Conservation (phyloP, 2,888 invertebrate genomes). For the Apantesis nais region DNA sequence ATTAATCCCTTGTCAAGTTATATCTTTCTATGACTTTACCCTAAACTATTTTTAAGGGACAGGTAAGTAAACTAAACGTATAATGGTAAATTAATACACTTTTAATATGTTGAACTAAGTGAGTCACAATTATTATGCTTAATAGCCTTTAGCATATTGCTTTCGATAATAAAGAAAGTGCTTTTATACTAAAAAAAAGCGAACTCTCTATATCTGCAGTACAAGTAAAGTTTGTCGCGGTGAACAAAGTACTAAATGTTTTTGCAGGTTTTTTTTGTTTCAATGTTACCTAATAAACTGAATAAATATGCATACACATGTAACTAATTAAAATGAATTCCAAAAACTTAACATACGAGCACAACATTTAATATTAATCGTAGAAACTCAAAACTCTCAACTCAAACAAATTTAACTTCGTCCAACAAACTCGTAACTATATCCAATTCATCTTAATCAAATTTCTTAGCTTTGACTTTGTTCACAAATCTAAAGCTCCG, state of each 20-base stretch:
- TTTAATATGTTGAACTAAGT: too few relatives aligned
- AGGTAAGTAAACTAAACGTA: too few relatives aligned
- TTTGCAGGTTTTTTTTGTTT: too few relatives aligned
- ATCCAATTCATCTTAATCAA: constrained; percentile 23
- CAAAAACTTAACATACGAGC: constrained; percentile 10
- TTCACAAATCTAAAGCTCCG: background rate
- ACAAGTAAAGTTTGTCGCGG: too few relatives aligned
- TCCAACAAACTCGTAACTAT: constrained; percentile 21
- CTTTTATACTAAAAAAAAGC: background rate
- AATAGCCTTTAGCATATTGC: too few relatives aligned
- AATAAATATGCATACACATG: background rate
- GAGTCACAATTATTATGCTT: too few relatives aligned
- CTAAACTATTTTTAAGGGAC: too few relatives aligned
- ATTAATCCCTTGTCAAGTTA: too few relatives aligned
- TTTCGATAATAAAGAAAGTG: background rate
- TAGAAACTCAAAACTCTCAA: constrained; percentile 12
- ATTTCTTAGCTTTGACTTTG: constrained; percentile 15
- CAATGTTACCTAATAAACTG: background rate
- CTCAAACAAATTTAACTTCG: constrained; percentile 18
- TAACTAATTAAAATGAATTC: constrained; percentile 3
- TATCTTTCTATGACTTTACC: too few relatives aligned
- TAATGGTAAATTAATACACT: too few relatives aligned
- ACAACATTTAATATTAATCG: constrained; percentile 22
- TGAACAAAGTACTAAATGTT: too few relatives aligned
- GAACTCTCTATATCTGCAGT: too few relatives aligned